phyloP scores from a whole-genome alignment of 2,113 vertebrate species.

The Rhegmatorhina hoffmannsi region DNA sequence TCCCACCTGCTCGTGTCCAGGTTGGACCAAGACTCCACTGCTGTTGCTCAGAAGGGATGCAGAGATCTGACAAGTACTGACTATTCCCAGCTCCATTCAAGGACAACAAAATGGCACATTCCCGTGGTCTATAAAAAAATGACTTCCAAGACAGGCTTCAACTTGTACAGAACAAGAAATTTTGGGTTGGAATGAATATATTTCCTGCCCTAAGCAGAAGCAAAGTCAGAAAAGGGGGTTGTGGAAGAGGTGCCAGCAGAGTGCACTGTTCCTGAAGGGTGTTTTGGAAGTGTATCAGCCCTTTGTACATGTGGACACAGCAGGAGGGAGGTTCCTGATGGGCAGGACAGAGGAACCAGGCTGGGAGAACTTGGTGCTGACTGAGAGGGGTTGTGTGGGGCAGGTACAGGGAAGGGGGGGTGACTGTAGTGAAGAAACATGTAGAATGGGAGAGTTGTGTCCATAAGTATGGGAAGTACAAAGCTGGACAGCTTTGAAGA shows the following conservation, averaged over 20 bases:
- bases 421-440: not conserved
- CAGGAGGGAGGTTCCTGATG: not conserved
- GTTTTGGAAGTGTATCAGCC: not conserved
- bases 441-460: not conserved
- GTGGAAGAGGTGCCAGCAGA: not conserved
- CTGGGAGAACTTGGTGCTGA: not conserved
- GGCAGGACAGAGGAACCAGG: not conserved
- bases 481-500: not conserved
- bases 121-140: not conserved
- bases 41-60: not conserved
- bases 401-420: not conserved
- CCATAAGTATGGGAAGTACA: accelerated
- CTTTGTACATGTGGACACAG: accelerated
- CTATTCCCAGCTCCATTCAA: not conserved
- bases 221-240: not conserved
- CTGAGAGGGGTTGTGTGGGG: not conserved
- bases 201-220: not conserved
- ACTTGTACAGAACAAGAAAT: not conserved
- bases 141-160: not conserved
- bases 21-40: not conserved
- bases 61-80: not conserved
- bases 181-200: not conserved
- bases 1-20: not conserved
- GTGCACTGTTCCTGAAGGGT: not conserved
- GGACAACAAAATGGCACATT: not conserved